Conservation (phyloP, 1,140 invertebrate genomes). For the Drosophila virilis region DNA sequence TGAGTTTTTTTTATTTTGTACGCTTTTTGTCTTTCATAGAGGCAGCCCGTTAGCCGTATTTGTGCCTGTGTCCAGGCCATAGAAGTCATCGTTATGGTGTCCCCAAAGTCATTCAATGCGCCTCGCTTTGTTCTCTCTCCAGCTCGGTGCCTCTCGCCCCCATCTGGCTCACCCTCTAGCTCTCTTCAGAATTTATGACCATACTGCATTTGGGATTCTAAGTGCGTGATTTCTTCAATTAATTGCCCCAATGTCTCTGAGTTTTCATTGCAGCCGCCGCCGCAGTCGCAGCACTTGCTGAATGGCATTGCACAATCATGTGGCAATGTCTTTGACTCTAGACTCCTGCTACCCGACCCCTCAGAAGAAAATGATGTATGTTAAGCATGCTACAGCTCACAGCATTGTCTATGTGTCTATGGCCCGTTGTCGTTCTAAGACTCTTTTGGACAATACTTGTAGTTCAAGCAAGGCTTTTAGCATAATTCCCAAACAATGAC, state of each 20-base stretch:
- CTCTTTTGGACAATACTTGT: constrained; percentile 38
- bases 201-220: constrained; percentile 31
- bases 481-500: constrained; percentile 53
- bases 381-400: constrained; percentile 28
- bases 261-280: constrained; percentile 25
- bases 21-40: constrained; percentile 51
- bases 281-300: constrained; percentile 34
- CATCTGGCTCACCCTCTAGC: neutral
- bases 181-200: constrained; percentile 55
- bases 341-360: neutral
- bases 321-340: constrained; percentile 23
- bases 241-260: constrained; percentile 62
- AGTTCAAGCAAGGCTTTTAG: constrained; percentile 26
- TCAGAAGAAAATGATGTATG: constrained; percentile 35
- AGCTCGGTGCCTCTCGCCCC: neutral
- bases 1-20: constrained; percentile 5
- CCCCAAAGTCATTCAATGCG: constrained; percentile 54
- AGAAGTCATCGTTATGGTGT: constrained; percentile 57
- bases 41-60: constrained; percentile 71
- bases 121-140: constrained; percentile 22
- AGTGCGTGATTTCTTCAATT: constrained; percentile 82
- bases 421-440: constrained; percentile 9
- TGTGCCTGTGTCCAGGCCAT: constrained; percentile 48
- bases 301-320: constrained; percentile 64
- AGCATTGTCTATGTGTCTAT: constrained; percentile 24